Conservation (phyloP, 2,888 invertebrate species). For the Allacma fusca region DNA sequence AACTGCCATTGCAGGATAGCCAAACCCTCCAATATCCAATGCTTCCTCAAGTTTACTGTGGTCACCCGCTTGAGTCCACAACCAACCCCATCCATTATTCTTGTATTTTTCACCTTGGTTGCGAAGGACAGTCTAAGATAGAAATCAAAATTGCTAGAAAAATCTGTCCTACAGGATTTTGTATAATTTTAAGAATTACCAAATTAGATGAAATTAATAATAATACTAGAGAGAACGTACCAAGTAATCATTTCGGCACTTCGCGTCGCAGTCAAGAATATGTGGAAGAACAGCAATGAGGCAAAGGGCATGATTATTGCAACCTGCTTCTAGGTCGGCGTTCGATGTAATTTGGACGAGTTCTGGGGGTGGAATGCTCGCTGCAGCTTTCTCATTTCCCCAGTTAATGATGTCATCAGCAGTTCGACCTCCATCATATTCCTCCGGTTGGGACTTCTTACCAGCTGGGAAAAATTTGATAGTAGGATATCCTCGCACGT, state of each 20-base stretch:
- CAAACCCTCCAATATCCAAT: conserved; percentile 95
- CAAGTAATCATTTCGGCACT: conserved; percentile 89
- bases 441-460: conserved; percentile 73
- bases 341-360: conserved; percentile 74
- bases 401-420: conserved; percentile 87
- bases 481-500: conserved; percentile 90
- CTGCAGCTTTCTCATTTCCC: conserved; percentile 81
- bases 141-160: too few species aligned
- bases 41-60: conserved; percentile 86
- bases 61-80: conserved; percentile 92
- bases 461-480: conserved; percentile 89
- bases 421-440: conserved; percentile 93
- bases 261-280: conserved; percentile 93
- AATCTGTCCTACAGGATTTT: too few species aligned
- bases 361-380: conserved; percentile 90
- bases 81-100: conserved; percentile 73
- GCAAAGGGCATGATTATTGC: conserved; percentile 88
- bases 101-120: conserved; percentile 89
- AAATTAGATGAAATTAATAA: conserved; percentile 42
- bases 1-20: conserved; percentile 98
- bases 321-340: conserved; percentile 74
- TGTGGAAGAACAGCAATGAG: conserved; percentile 92
- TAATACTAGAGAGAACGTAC: conserved; percentile 64
- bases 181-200: background rate
- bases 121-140: conserved; percentile 71